phyloP scores from a whole-genome alignment of 2,888 invertebrate species.

The Thyatira batis region DNA sequence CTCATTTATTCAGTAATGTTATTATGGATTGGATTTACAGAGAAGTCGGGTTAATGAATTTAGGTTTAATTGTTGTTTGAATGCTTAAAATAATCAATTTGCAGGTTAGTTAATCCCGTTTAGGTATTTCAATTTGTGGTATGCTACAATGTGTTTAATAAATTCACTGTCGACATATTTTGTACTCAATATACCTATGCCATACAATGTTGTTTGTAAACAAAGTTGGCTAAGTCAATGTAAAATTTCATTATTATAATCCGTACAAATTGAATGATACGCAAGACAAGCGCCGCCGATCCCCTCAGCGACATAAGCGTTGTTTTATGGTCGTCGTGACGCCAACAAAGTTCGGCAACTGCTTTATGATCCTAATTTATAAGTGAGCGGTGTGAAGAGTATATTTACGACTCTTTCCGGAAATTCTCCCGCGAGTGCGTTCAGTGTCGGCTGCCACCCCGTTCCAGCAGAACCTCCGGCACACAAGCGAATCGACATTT shows the following conservation, averaged over 20 bases:
- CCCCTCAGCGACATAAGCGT: slow-evolving; percentile 66
- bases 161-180: no score
- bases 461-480: not conserved
- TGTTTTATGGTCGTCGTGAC: slow-evolving; percentile 79
- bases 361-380: slow-evolving; percentile 83
- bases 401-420: slow-evolving; percentile 77
- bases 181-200: no score
- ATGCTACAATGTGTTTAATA: no score
- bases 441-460: slow-evolving; percentile 34
- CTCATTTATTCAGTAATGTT: slow-evolving; percentile 52
- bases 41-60: slow-evolving; percentile 9
- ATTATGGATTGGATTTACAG: slow-evolving; percentile 44
- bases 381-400: slow-evolving; percentile 75
- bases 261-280: slow-evolving; percentile 66
- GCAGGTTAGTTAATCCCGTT: not conserved
- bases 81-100: not conserved
- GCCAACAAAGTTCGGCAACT: slow-evolving; percentile 80
- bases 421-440: slow-evolving; percentile 72
- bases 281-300: slow-evolving; percentile 51
- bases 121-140: no score
- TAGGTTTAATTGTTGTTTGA: not conserved
- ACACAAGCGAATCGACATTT: slow-evolving; percentile 2
- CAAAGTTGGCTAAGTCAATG: not conserved
- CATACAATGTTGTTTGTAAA: no score
- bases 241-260: slow-evolving; percentile 37